Evolutionary conservation across 2,888 invertebrate species (phyloP), one percentile per base, ranked within the genome.

Genomic region (Hydraecia micacea): DNA sequence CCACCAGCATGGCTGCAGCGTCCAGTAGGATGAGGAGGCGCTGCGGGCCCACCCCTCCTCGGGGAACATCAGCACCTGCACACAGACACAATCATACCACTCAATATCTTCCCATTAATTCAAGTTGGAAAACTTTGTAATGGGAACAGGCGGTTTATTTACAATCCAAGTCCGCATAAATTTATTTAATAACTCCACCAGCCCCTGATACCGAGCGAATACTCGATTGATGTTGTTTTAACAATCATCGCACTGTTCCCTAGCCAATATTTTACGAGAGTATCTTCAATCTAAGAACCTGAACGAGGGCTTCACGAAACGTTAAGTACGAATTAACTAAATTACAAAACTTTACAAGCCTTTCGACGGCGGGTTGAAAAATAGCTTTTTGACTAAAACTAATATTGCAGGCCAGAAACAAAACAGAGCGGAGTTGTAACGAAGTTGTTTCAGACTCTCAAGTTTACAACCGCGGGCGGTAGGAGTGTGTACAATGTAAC

Each of bases 41-140:
- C 98, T 98, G 88, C 98, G 97, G 84, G 98, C 98, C 98, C 98
- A 98, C 39, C 98, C 98, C 93, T 99, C 98, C 94, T 98, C 98
- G 5, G 98, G 98, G 93, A 98, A 98, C 91, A 99, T 97, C 88
- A 98, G 97, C 88, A 98, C 98, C 98, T 98, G 97, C 52, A 92
- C 91, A 87, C 80, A 90, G 36, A 73, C 46, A 75, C 60, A 88
- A 55, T 5, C 46, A 11, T 89, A 15, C 28, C 55, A 52, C n/a
- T 69, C 36, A 58, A 42, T 52, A 66, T 77, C 55, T 36, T 73
- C 28, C 49, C 70, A 80, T 78, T 77, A 80, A 79, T 79, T 36
- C 68, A n/a, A 58, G 67, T 75, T 67, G 11, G n/a, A 60, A 81
- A 84, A 87, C 79, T 86, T 85, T 68, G 9, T 80, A 81, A 87